phyloP scores from a whole-genome alignment of 2,113 vertebrate species.

The Oceanodroma tethys region DNA sequence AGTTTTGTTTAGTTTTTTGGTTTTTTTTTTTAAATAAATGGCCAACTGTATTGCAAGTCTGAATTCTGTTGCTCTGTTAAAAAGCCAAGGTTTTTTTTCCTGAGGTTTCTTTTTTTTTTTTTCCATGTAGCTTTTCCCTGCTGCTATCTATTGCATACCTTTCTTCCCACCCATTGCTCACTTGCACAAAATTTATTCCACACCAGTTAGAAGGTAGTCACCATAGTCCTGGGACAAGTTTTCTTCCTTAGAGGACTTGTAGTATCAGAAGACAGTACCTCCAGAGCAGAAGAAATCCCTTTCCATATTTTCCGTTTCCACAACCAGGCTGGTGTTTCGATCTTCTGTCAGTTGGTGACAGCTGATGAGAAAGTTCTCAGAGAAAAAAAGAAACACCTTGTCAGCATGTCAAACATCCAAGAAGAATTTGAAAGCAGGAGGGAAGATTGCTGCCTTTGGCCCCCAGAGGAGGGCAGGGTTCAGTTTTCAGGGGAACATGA shows the following conservation, averaged over 20 bases:
- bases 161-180: background rate
- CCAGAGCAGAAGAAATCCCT: background rate
- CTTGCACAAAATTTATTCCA: background rate
- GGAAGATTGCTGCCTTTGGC: background rate
- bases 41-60: background rate
- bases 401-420: background rate
- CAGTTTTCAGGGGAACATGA: background rate
- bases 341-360: background rate
- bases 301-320: background rate
- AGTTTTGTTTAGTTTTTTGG: background rate
- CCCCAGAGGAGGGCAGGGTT: accelerated
- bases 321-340: background rate
- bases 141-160: background rate
- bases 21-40: background rate
- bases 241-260: background rate
- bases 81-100: background rate
- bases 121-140: background rate
- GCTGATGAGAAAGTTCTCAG: background rate
- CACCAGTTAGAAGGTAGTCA: background rate
- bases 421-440: background rate
- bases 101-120: background rate
- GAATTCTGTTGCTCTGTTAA: background rate
- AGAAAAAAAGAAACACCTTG: background rate
- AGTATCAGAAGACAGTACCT: background rate
- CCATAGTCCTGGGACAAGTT: background rate